Percentiles rank a stretch among this genome's conserved stretches.
Evolutionary conservation across 2,888 invertebrate genomes (phyloP).

Genomic region (Diploptera punctata): DNA sequence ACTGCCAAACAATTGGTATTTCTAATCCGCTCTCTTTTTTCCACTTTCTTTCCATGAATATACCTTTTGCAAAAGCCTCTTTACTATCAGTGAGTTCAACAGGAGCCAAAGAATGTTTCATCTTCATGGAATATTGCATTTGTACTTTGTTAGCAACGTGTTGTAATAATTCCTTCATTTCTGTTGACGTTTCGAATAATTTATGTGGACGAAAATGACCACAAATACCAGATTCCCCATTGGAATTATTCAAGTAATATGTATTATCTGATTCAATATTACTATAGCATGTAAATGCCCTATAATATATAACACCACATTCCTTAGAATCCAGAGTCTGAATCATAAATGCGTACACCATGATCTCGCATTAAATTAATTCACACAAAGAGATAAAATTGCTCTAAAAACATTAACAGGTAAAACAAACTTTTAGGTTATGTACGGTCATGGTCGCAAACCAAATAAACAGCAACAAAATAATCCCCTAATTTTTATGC

Average conservation of each 20-base stretch:
- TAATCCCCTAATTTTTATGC: too few relatives aligned
- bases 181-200: slow-evolving; percentile 37
- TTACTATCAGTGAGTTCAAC: slow-evolving; percentile 4
- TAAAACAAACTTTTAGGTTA: too few relatives aligned
- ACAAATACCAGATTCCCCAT: not conserved
- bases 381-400: too few relatives aligned
- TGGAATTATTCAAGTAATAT: too few relatives aligned
- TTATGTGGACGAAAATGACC: not conserved
- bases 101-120: slow-evolving; percentile 35
- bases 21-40: slow-evolving; percentile 23
- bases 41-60: slow-evolving; percentile 40
- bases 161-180: slow-evolving; percentile 37
- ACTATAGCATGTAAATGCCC: slow-evolving; percentile 34
- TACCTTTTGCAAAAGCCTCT: slow-evolving; percentile 33
- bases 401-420: too few relatives aligned
- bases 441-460: too few relatives aligned
- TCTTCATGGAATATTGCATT: slow-evolving; percentile 39
- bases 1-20: slow-evolving; percentile 39
- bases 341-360: slow-evolving; percentile 41
- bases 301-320: slow-evolving; percentile 39
- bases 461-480: too few relatives aligned
- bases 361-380: too few relatives aligned
- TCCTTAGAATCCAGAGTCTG: slow-evolving; percentile 34
- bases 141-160: slow-evolving; percentile 34
- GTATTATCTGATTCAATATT: not conserved